Conservation (phyloP, 2,888 invertebrate genomes). For the Cephus pulcher region DNA sequence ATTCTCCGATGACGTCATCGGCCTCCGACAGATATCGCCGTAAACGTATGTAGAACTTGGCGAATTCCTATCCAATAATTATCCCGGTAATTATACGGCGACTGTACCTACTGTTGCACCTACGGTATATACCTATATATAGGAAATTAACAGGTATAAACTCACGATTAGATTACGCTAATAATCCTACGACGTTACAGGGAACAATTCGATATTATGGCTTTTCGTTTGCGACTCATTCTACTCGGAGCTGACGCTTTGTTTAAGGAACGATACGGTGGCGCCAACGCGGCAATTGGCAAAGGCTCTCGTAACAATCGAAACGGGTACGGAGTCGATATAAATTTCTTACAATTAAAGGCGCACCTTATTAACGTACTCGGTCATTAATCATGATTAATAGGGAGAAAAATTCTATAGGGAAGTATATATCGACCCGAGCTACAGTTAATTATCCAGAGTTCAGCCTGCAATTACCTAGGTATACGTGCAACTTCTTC, state of each 20-base stretch:
- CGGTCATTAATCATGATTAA: not conserved
- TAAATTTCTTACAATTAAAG: not conserved
- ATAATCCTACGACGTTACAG: not conserved
- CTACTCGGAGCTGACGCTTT: not conserved
- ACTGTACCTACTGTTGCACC: not conserved
- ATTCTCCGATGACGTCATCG: not conserved
- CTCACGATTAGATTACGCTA: not conserved
- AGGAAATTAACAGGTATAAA: not conserved
- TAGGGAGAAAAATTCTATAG: not conserved
- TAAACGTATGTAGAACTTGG: not conserved
- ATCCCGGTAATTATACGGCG: not conserved
- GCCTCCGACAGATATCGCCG: not conserved
- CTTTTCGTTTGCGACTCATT: not conserved
- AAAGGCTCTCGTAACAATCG: not conserved
- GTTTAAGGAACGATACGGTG: not conserved
- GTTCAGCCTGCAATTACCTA: not conserved
- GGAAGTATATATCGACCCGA: not conserved
- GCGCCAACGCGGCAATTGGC: not conserved
- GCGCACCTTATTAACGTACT: not conserved
- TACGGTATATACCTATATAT: not conserved
- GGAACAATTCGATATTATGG: not conserved
- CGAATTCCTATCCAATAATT: not conserved
- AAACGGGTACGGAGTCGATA: not conserved
- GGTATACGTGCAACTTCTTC: not conserved
- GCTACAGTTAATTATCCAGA: not conserved